Percentiles rank a stretch among this genome's conserved stretches.
phyloP scores from a whole-genome alignment of 2,888 invertebrate genomes.

The Drosophila trichaetosa region DNA sequence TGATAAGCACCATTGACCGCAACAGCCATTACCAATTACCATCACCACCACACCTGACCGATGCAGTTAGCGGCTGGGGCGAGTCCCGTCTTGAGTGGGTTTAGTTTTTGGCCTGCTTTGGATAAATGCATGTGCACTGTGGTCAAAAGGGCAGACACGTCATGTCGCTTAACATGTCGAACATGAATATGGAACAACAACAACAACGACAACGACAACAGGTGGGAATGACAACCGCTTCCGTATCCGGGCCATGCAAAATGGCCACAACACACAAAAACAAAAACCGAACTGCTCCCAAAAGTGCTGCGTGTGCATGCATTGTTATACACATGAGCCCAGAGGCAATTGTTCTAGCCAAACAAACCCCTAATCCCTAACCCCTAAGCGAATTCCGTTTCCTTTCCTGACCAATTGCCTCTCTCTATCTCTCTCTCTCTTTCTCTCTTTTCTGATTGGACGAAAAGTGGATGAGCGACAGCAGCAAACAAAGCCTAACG shows the following conservation, averaged over 20 bases:
- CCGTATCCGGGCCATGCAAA: slow-evolving; percentile 57
- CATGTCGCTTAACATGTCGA: slow-evolving; percentile 75
- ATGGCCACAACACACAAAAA: slow-evolving; percentile 31
- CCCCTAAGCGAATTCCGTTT: neutral
- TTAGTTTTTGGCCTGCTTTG: slow-evolving; percentile 33
- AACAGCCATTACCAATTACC: slow-evolving; percentile 4
- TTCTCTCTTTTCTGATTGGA: neutral
- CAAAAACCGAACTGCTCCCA: slow-evolving; percentile 64
- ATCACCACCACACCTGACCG: slow-evolving; percentile 2
- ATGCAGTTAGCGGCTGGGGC: slow-evolving; percentile 45
- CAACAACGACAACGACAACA: slow-evolving; percentile 49
- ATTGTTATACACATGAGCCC: slow-evolving; percentile 47
- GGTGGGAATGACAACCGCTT: slow-evolving; percentile 58
- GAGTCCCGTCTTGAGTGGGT: slow-evolving; percentile 37
- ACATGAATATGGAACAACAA: slow-evolving; percentile 59
- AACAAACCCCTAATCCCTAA: neutral
- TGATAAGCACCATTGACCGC: slow-evolving; percentile 46
- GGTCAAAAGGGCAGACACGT: slow-evolving; percentile 53
- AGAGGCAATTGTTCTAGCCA: slow-evolving; percentile 15
- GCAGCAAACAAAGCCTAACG: neutral
- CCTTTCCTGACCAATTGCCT: neutral
- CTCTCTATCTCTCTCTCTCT: too few relatives aligned
- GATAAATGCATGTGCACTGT: neutral
- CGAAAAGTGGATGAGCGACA: too few relatives aligned
- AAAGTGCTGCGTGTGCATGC: slow-evolving; percentile 73